Percentiles rank a stretch among this genome's conserved stretches.
Conservation (phyloP, 2,113 vertebrate genomes). For the Trachemys scripta region DNA sequence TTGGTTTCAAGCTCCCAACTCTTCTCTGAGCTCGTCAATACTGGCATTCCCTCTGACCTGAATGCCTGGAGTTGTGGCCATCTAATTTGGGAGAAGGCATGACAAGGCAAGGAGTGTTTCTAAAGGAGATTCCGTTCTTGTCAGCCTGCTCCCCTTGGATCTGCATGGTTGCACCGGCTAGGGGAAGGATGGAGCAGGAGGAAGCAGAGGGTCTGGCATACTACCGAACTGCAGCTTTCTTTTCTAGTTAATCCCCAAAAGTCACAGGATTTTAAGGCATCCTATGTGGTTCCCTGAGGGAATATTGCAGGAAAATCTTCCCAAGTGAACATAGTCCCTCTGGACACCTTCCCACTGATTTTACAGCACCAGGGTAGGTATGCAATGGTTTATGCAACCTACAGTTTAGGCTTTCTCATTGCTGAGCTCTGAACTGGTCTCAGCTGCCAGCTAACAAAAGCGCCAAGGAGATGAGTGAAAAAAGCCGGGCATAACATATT, state of each 20-base stretch:
- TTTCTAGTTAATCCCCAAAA: background rate
- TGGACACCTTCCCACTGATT: background rate
- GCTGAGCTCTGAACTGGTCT: background rate
- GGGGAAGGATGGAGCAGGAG: background rate
- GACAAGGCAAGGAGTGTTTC: background rate
- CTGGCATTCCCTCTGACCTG: background rate
- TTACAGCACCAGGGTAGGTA: background rate
- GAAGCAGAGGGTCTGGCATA: fast-evolving
- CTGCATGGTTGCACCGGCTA: background rate
- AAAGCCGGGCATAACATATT: background rate
- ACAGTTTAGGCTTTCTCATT: background rate
- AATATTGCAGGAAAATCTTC: background rate
- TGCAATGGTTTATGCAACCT: background rate
- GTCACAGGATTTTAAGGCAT: background rate
- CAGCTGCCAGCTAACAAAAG: background rate
- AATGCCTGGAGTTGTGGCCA: background rate
- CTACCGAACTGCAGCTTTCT: background rate
- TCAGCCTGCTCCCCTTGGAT: background rate
- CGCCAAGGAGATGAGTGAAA: background rate
- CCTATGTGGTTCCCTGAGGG: background rate
- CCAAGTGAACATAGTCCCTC: background rate
- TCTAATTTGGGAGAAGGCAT: background rate
- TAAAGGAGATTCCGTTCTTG: background rate
- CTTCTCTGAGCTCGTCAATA: background rate
- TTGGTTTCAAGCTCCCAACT: fast-evolving